These are phyloP conservation scores for Zaprionus kolodkinae DNA, from an alignment of 1,140 invertebrate genomes.

Conservation along the genomic window DNA sequence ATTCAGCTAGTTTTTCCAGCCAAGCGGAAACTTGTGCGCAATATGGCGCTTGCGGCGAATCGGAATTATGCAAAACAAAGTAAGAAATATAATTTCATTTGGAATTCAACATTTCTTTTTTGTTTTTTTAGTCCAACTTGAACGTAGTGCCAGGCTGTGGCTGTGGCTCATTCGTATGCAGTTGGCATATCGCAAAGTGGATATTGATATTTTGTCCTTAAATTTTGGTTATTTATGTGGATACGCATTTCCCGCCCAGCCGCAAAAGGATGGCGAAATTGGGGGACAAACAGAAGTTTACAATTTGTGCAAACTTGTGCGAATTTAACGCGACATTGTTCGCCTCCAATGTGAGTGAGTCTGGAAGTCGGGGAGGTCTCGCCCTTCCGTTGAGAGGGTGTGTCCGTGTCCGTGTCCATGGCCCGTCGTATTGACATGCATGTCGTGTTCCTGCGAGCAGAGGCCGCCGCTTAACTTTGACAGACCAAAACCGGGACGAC, in stretches of 20 bases:
- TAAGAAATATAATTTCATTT: constrained; percentile 79
- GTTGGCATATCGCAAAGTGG: constrained; percentile 73
- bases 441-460: constrained; percentile 72
- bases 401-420: constrained; percentile 17
- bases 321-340: constrained; percentile 80
- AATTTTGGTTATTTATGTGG: constrained; percentile 82
- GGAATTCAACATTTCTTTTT: constrained; percentile 62
- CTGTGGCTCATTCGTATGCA: constrained; percentile 77
- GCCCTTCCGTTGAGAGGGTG: constrained; percentile 20
- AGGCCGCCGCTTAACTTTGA: constrained; percentile 78
- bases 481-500: constrained; percentile 53
- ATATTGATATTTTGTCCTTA: constrained; percentile 83
- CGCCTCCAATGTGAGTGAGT: background rate
- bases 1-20: constrained; percentile 19
- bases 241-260: constrained; percentile 30
- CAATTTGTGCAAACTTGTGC: constrained; percentile 71
- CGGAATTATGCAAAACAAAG: constrained; percentile 78
- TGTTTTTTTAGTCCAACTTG: constrained; percentile 28
- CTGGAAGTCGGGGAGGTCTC: constrained; percentile 21
- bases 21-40: constrained; percentile 51
- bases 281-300: constrained; percentile 62
- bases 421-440: constrained; percentile 70
- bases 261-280: constrained; percentile 1
- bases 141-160: constrained; percentile 40
- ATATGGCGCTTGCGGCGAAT: constrained; percentile 69